These are phyloP conservation scores for Fukomys damarensis DNA, from an alignment of 2,113 vertebrate species.

Conservation along the genomic window DNA sequence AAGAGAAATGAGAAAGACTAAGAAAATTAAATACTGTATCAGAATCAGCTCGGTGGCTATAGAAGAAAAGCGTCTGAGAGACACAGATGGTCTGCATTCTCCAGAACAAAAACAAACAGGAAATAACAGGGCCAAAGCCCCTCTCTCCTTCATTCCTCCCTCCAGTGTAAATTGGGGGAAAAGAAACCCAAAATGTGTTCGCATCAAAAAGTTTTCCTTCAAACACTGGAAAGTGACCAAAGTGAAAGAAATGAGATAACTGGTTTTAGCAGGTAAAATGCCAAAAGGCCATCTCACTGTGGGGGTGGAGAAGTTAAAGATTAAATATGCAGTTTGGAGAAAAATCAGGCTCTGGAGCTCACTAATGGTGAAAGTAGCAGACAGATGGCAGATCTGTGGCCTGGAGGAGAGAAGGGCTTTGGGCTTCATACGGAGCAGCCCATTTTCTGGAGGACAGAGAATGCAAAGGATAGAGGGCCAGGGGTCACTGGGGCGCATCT, in stretches of 20 bases:
- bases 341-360: slow-evolving; percentile 4
- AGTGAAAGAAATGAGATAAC: slow-evolving; percentile 43
- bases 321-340: background rate
- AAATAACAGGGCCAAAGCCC: slow-evolving; percentile 72
- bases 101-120: slow-evolving; percentile 81
- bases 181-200: slow-evolving; percentile 28
- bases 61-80: slow-evolving; percentile 74
- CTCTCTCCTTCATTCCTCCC: slow-evolving; percentile 60
- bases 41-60: slow-evolving; percentile 71
- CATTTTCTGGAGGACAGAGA: background rate
- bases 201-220: slow-evolving; percentile 73
- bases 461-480: background rate
- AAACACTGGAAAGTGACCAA: slow-evolving; percentile 58
- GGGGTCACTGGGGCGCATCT: background rate
- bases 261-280: slow-evolving; percentile 47
- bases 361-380: background rate
- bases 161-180: slow-evolving; percentile 34
- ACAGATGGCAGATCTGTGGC: slow-evolving; percentile 29
- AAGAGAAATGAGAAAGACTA: slow-evolving; percentile 71
- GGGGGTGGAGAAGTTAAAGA: background rate
- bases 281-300: slow-evolving; percentile 8
- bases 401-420: background rate
- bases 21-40: slow-evolving; percentile 77
- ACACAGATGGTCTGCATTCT: slow-evolving; percentile 82
- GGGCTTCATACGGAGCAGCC: background rate